Evolutionary conservation across 64 coral and sea anemone genomes (phyloP).

Genomic region (Pocillopora verrucosa): DNA sequence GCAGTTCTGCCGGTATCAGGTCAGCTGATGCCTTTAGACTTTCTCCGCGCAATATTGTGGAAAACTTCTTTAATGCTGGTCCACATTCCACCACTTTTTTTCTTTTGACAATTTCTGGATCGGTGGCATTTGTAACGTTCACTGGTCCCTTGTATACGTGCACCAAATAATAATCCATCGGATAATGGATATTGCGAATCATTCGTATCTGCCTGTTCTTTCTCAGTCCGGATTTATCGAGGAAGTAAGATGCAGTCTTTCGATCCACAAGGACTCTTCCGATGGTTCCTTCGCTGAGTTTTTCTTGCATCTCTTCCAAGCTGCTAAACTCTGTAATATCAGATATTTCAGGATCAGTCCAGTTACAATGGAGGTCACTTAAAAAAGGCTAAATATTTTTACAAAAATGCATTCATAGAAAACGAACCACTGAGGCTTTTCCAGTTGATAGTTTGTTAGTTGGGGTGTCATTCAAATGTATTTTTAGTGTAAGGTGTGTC

Average conservation of each 20-base stretch:
- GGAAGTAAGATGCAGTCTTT: constrained; percentile 26
- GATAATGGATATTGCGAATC: constrained; percentile 19
- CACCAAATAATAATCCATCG: constrained; percentile 15
- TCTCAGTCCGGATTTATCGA: constrained; percentile 7
- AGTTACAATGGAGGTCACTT: neutral
- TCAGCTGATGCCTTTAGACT: neutral
- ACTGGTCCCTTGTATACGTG: neutral
- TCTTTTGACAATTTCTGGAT: neutral
- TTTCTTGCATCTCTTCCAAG: constrained; percentile 21
- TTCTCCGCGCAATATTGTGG: neutral
- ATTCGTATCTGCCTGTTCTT: constrained; percentile 13
- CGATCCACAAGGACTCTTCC: constrained; percentile 40
- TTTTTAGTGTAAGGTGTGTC: too few relatives aligned
- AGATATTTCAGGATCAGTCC: neutral
- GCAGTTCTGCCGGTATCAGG: constrained; percentile 3
- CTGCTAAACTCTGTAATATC: neutral
- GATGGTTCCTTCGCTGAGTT: neutral
- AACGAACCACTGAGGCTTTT: too few relatives aligned
- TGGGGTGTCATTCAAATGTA: too few relatives aligned
- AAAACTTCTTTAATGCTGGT: neutral
- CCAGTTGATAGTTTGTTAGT: too few relatives aligned
- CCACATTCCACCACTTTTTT: neutral
- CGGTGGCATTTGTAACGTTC: neutral
- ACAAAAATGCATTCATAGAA: too few relatives aligned
- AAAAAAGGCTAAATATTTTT: too few relatives aligned